These are phyloP conservation scores for Peromyscus californicus DNA, from an alignment of 2,113 vertebrate genomes.

Conservation along the genomic window DNA sequence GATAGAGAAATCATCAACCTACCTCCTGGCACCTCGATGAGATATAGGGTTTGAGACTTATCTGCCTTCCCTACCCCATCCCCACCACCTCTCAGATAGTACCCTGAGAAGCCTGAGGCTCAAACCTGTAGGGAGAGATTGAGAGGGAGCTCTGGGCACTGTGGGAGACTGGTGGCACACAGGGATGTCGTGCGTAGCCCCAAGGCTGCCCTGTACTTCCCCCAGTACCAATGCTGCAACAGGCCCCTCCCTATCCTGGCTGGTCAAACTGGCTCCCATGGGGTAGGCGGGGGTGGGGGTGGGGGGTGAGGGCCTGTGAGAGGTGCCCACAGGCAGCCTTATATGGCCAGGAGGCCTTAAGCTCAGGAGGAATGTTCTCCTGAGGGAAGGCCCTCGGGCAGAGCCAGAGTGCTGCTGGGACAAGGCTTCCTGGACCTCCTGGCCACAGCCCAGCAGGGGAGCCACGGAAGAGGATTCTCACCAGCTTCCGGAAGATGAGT, in stretches of 20 bases:
- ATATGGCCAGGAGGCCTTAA: constrained; percentile 79
- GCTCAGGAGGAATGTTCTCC: constrained; percentile 66
- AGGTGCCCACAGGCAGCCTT: constrained; percentile 78
- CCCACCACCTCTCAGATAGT: not conserved
- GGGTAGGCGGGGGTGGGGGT: not conserved
- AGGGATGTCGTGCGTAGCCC: not conserved
- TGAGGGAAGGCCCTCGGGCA: not conserved
- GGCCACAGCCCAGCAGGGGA: not conserved
- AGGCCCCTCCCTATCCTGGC: constrained; percentile 33
- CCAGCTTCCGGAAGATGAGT: rapidly evolving
- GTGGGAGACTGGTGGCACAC: not conserved
- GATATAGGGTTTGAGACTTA: not conserved
- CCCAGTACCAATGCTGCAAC: not conserved
- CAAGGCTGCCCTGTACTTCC: no score
- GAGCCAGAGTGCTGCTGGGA: not conserved
- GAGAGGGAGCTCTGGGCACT: not conserved
- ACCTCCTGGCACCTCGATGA: not conserved
- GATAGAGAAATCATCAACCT: rapidly evolving
- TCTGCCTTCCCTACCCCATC: not conserved
- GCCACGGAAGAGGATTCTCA: not conserved
- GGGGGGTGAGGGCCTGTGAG: not conserved
- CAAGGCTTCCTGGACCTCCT: no score
- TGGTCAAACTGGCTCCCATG: constrained; percentile 59
- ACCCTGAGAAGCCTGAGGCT: not conserved
- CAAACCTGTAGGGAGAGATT: rapidly evolving